Percentiles rank a stretch among this genome's conserved stretches.
These are phyloP conservation scores for Diaphora mendica DNA, from an alignment of 2,888 invertebrate species.

Conservation along the genomic window DNA sequence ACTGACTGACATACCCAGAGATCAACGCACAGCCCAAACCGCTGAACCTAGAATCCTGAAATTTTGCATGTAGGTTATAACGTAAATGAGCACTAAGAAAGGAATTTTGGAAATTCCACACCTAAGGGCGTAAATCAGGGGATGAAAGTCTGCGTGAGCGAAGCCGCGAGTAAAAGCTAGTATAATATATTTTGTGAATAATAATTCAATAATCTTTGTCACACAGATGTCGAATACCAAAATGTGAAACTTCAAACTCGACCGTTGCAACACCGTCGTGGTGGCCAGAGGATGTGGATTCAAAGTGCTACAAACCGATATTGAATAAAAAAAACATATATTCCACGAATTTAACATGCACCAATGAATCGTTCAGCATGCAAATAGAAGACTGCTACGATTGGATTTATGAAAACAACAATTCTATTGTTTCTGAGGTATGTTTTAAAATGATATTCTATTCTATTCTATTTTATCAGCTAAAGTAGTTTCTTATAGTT, in stretches of 20 bases:
- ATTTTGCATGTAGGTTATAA: no score
- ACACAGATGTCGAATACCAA: constrained; percentile 71
- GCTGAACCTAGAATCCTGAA: no score
- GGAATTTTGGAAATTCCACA: no score
- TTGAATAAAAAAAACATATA: constrained; percentile 52
- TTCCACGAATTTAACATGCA: constrained; percentile 61
- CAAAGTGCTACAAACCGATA: constrained; percentile 66
- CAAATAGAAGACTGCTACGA: constrained; percentile 66
- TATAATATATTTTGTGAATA: no score
- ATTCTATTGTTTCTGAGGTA: constrained; percentile 74
- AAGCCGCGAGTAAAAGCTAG: no score
- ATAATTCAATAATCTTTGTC: no score
- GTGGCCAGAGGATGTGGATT: constrained; percentile 69
- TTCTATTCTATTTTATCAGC: background rate
- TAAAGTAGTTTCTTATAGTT: background rate
- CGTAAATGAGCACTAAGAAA: no score
- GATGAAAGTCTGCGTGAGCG: no score
- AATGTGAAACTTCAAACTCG: constrained; percentile 63
- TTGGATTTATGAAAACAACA: constrained; percentile 73
- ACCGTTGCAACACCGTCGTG: constrained; percentile 61
- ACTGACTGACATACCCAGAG: no score
- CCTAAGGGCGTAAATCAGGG: no score
- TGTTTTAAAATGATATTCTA: constrained; percentile 17
- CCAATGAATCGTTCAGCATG: constrained; percentile 60
- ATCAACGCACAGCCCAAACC: no score